phyloP scores from a whole-genome alignment of 2,797 vertebrate genomes.

The Harpagifer antarcticus region DNA sequence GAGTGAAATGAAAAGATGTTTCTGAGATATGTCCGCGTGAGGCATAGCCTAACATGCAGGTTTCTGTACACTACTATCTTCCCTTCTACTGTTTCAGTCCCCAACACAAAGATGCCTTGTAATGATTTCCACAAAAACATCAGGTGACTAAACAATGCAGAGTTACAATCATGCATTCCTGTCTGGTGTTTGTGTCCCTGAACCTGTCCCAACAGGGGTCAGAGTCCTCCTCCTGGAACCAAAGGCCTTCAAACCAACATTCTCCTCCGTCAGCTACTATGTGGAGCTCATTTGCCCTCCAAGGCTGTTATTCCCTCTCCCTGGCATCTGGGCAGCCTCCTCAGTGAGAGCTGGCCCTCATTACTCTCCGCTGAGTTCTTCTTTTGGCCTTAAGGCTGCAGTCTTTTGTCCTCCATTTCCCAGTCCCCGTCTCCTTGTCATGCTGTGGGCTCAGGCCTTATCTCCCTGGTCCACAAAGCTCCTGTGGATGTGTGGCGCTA shows the following conservation, averaged over 20 bases:
- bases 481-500: conserved; percentile 74
- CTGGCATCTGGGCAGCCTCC: conserved; percentile 29
- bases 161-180: conserved; percentile 1
- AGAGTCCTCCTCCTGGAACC: conserved; percentile 32
- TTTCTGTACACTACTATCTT: not conserved
- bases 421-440: conserved; percentile 59
- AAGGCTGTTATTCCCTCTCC: conserved; percentile 52
- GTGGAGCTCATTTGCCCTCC: conserved; percentile 57
- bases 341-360: conserved; percentile 68
- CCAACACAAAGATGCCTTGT: not conserved
- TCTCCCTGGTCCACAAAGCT: conserved; percentile 78
- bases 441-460: conserved; percentile 71
- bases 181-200: conserved; percentile 12
- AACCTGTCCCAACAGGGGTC: conserved; percentile 15
- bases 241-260: conserved; percentile 47
- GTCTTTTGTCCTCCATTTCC: conserved; percentile 66
- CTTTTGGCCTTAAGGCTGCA: conserved; percentile 71
- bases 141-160: not conserved
- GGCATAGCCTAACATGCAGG: not conserved
- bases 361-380: conserved; percentile 71
- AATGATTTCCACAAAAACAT: not conserved
- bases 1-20: no score
- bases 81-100: not conserved
- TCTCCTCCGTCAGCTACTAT: conserved; percentile 38
- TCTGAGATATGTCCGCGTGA: no score